These are phyloP conservation scores for Protobothrops flavoviridis DNA, from an alignment of 2,113 vertebrate genomes.

Conservation along the genomic window DNA sequence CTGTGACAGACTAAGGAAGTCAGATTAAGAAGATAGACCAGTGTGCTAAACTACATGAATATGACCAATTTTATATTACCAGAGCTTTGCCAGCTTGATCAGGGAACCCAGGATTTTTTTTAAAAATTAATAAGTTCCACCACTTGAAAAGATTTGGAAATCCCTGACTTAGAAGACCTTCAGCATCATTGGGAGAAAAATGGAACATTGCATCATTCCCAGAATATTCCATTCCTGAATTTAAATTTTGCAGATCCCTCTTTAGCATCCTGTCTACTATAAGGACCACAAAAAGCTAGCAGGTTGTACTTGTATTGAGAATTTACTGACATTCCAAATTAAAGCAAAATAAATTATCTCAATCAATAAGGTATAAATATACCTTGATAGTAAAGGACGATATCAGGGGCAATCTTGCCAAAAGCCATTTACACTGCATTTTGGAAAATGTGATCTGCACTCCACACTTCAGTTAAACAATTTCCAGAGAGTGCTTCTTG, in stretches of 20 bases:
- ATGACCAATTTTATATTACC: not conserved
- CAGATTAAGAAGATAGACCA: not conserved
- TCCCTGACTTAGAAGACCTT: not conserved
- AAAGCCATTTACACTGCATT: not conserved
- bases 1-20: not conserved
- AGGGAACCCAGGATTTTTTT: not conserved
- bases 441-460: not conserved
- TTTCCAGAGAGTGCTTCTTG: not conserved
- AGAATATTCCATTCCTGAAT: not conserved
- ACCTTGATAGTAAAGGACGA: not conserved
- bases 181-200: not conserved
- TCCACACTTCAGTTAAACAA: not conserved
- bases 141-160: not conserved
- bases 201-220: not conserved
- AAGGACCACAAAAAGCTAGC: not conserved
- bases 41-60: not conserved
- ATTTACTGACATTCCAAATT: not conserved
- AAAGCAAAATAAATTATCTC: not conserved
- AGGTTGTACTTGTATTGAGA: not conserved
- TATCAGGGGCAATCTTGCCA: not conserved
- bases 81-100: not conserved
- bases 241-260: not conserved
- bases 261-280: not conserved
- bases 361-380: not conserved
- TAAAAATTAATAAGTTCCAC: not conserved